These are phyloP conservation scores for Amazona guildingii DNA, from an alignment of 2,113 vertebrate species.

Conservation along the genomic window DNA sequence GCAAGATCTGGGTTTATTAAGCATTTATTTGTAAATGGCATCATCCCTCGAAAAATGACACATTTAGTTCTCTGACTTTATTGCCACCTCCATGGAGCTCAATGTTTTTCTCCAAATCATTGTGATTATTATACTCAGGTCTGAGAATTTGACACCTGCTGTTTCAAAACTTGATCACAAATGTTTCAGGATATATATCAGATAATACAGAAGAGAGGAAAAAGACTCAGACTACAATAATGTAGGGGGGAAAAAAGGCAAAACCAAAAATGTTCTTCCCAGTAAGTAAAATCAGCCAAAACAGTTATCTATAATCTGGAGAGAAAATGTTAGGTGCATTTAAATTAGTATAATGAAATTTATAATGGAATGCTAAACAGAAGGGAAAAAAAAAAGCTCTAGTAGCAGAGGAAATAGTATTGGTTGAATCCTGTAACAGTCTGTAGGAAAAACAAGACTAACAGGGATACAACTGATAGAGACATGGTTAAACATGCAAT, in stretches of 20 bases:
- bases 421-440: not conserved
- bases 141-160: conserved; percentile 57
- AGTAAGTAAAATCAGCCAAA: conserved; percentile 19
- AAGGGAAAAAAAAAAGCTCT: not conserved
- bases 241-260: not conserved
- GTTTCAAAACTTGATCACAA: conserved; percentile 53
- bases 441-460: not conserved
- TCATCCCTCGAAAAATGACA: not conserved
- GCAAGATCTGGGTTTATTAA: conserved; percentile 24
- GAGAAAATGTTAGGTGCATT: not conserved
- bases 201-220: not conserved
- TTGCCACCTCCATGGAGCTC: not conserved
- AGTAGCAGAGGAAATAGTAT: not conserved
- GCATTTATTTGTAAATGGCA: conserved; percentile 41
- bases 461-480: not conserved
- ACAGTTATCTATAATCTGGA: not conserved
- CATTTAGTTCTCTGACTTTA: conserved; percentile 6
- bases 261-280: not conserved
- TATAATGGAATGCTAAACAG: not conserved
- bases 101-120: conserved; percentile 50
- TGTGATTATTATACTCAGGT: conserved; percentile 49
- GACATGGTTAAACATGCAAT: not conserved
- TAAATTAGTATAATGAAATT: not conserved
- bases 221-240: not conserved
- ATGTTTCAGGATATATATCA: conserved; percentile 36